Conservation (phyloP, 2,797 vertebrate species). For the Pampus argenteus region DNA sequence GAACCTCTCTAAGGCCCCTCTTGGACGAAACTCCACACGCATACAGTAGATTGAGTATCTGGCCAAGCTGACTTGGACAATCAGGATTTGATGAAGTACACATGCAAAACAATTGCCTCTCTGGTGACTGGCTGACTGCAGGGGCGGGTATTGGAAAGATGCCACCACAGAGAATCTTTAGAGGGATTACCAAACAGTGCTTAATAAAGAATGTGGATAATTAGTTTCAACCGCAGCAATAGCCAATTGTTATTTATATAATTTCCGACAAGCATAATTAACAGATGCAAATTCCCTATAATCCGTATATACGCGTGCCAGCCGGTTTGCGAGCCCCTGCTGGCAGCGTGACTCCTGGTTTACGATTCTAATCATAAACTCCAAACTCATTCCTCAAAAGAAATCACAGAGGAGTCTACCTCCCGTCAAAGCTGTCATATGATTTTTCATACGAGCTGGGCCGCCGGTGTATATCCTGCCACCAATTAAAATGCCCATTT, state of each 20-base stretch:
- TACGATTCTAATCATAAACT: constrained; percentile 40
- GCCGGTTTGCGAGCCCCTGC: constrained; percentile 26
- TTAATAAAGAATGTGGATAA: constrained; percentile 71
- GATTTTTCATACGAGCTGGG: constrained; percentile 35
- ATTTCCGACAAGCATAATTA: constrained; percentile 67
- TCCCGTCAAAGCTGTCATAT: constrained; percentile 51
- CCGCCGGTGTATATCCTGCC: constrained; percentile 35
- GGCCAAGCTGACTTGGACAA: constrained; percentile 27
- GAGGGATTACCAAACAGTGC: constrained; percentile 62
- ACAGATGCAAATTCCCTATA: constrained; percentile 67
- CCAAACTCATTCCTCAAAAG: constrained; percentile 47
- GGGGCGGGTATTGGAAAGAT: constrained; percentile 48
- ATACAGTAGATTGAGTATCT: constrained; percentile 9
- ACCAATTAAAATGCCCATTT: constrained; percentile 66
- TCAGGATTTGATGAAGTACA: constrained; percentile 42
- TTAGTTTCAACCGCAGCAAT: constrained; percentile 58
- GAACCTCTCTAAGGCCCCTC: constrained; percentile 20
- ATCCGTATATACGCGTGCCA: constrained; percentile 50
- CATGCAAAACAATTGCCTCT: constrained; percentile 41
- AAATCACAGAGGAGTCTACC: constrained; percentile 42
- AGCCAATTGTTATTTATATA: constrained; percentile 73
- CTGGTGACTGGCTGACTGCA: constrained; percentile 43
- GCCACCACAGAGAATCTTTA: constrained; percentile 50
- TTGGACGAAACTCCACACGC: constrained; percentile 26
- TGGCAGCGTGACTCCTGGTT: constrained; percentile 52